Base-by-base conservation (phyloP, 1,140 invertebrate genomes). In the Halictus rubicundus region DNA sequence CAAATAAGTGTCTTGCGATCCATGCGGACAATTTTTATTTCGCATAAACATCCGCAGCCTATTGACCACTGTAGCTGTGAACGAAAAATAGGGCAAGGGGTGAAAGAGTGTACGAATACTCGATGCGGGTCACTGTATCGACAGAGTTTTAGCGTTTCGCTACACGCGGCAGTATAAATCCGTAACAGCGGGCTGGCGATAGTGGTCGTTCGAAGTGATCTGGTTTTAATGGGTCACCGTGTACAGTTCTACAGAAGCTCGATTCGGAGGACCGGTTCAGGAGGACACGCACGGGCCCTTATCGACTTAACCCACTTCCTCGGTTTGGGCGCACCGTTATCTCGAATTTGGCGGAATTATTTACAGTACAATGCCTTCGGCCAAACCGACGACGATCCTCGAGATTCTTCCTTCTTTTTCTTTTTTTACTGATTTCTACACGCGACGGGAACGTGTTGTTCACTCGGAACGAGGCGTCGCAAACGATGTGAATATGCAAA, bases 251-350 rank as follows among this genome's bases (percentile, higher is more conserved):
- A 64, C 63, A 66, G 57, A 61, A 66, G 54, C 23, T 75, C 23
- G 68, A 25, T 60, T 19, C 27, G 39, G 54, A 37, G 52, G 73
- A 89, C 88, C 84, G 88, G 88, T 89, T 89, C 83, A 73, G 69
- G 42, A 54, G 54, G 66, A 80, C n/a, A 72, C 23, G 52, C n/a
- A 72, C 23, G 52, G 64, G 75, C 61, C 64, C 87, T 82, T 74
- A 84, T 83, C 73, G 78, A 80, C 46, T 82, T 83, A 87, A 87
- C 89, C 87, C 69, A 87, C 83, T 88, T 90, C 70, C 70, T n/a
- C 70, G 49, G 71, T 72, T 81, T 63, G 63, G 21, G 23, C 69
- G 78, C 74, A 85, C 82, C 83, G 84, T 87, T 87, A 88, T 80
- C 68, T 85, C 54, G 64, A 86, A 86, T 89, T 84, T 82, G 81